phyloP scores from a whole-genome alignment of 2,888 invertebrate species.

The Autographa gamma region DNA sequence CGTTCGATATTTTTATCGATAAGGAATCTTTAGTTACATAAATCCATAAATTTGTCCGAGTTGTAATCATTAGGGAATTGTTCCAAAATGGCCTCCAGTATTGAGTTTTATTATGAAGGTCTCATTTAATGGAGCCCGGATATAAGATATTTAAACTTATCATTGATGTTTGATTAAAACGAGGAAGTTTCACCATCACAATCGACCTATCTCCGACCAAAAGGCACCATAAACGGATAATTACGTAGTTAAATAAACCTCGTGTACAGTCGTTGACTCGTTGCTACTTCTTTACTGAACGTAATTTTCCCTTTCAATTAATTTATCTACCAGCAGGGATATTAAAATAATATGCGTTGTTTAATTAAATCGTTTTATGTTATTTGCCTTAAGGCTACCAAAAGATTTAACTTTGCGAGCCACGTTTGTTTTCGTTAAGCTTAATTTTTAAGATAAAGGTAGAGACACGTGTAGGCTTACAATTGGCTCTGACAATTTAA shows the following conservation, averaged over 20 bases:
- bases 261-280: slow-evolving; percentile 24
- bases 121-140: neutral
- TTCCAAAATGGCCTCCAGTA: neutral
- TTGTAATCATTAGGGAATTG: neutral
- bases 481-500: neutral
- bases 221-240: slow-evolving; percentile 40
- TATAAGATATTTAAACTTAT: slow-evolving; percentile 17
- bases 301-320: slow-evolving; percentile 52
- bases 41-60: no score
- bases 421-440: neutral
- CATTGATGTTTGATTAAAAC: slow-evolving; percentile 30
- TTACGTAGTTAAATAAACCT: slow-evolving; percentile 39
- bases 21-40: no score
- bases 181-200: slow-evolving; percentile 11
- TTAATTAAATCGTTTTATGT: slow-evolving; percentile 61
- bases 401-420: slow-evolving; percentile 34
- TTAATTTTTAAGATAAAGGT: neutral
- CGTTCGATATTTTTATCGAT: neutral
- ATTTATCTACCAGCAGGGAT: slow-evolving; percentile 53
- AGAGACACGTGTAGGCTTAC: neutral
- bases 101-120: neutral
- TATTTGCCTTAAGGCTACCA: slow-evolving; percentile 50
- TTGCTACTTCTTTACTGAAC: slow-evolving; percentile 29
- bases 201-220: slow-evolving; percentile 19
- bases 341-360: slow-evolving; percentile 54